Percentiles rank a stretch among this genome's conserved stretches.
These are phyloP conservation scores for Sebastes itinus DNA, from an alignment of 2,797 vertebrate genomes.

Conservation along the genomic window DNA sequence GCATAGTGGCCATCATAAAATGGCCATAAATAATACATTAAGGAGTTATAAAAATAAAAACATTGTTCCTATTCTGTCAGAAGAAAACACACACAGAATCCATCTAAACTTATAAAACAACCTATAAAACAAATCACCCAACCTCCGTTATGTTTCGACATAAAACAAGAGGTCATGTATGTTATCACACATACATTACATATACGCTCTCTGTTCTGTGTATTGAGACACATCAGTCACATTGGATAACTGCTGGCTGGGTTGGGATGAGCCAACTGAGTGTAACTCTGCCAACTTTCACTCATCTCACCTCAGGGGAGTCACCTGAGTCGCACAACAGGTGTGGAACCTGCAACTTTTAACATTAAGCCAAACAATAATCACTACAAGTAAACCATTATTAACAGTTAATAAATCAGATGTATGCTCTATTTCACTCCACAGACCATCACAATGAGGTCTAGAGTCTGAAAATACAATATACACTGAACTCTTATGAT, in stretches of 20 bases:
- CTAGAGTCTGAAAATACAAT: neutral
- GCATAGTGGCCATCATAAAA: no score
- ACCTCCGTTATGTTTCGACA: neutral
- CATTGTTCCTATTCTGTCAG: neutral
- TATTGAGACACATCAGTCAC: constrained; percentile 15
- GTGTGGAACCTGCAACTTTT: constrained; percentile 47
- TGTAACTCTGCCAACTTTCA: constrained; percentile 57
- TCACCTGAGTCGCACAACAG: constrained; percentile 53
- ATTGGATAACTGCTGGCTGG: constrained; percentile 20
- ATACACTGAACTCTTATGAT: constrained; percentile 19
- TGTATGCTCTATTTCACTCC: neutral
- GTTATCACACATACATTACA: neutral
- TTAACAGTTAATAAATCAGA: neutral
- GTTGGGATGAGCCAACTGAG: constrained; percentile 26
- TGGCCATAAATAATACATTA: no score
- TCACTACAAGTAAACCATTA: neutral
- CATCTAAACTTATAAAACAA: neutral
- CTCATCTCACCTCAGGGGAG: constrained; percentile 53
- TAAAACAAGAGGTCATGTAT: neutral
- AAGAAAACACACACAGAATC: neutral
- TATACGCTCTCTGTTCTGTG: neutral
- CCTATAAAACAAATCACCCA: neutral
- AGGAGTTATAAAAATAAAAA: no score
- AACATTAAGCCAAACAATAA: neutral
- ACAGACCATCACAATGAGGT: neutral